Evolutionary conservation across 1,140 invertebrate genomes (phyloP), one percentile per base, ranked within the genome.

Genomic region (Eumaeus atala): DNA sequence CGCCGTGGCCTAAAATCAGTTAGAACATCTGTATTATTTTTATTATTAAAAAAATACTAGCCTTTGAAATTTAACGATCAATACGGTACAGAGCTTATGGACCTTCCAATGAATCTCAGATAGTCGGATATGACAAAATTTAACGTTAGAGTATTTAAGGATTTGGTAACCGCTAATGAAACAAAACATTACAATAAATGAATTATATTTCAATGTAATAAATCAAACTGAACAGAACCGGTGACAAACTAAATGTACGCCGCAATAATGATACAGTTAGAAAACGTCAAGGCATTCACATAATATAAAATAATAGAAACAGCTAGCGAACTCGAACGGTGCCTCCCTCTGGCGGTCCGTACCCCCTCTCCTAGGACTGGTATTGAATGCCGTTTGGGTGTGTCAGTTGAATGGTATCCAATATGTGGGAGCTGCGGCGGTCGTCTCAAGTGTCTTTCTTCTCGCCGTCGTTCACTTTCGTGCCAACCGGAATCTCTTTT

Each of bases 401-500:
- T 66, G 74, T 83, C 78, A 77, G 80, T 81, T 75, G 66, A 81
- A 70, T 78, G 78, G 77, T 80, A 72, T 82, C 82, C 82, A 82
- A 77, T 70, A 70, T 63, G 71, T 67, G 75, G 64, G 68, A 58
- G 61, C 36, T 55, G 53, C 54, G 55, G 57, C 56, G 60, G 49
- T 62, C 51, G 53, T 73, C 67, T 86, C 83, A 86, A 68, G 83
- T 86, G 65, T 86, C 83, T 73, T 74, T 77, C 64, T 86, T 86
- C 72, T 86, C 83, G 66, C 78, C 77, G 62, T 85, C 82, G 56
- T 62, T 78, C 9, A 84, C 66, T 36, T 64, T 59, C 35, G 66
- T 64, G 14, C 72, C 56, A 18, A 64, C 54, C 12, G 87, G 84
- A 70, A 91, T 91, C 64, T 91, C 91, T 61, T 90, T 89, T 55